A percentile compares a stretch with the other conserved stretches of the same genome.
Conservation (phyloP, 53 echinoderm and acorn worm genomes). For the Holothuria leucospilota region DNA sequence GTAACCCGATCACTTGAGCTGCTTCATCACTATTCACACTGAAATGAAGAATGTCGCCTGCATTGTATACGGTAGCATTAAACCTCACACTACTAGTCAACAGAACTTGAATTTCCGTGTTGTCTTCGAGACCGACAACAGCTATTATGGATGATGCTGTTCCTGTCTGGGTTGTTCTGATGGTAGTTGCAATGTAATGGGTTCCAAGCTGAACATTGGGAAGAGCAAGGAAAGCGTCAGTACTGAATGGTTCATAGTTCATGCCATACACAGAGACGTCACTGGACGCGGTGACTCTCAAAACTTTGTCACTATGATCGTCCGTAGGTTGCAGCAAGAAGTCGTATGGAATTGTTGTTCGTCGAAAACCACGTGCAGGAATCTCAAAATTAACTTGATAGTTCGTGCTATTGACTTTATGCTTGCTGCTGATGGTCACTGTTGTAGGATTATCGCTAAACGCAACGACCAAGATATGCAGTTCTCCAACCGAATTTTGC, state of each 20-base stretch:
- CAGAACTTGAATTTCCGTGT: slow-evolving; percentile 46
- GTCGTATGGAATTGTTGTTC: slow-evolving; percentile 40
- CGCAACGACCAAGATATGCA: slow-evolving; percentile 56
- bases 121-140: neutral
- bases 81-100: slow-evolving; percentile 52
- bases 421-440: slow-evolving; percentile 41
- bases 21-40: slow-evolving; percentile 36
- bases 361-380: slow-evolving; percentile 52
- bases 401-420: neutral
- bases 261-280: slow-evolving; percentile 69
- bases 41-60: slow-evolving; percentile 60
- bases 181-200: slow-evolving; percentile 54
- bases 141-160: neutral
- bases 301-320: slow-evolving; percentile 33
- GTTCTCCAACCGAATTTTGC: neutral
- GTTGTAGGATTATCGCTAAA: slow-evolving; percentile 36
- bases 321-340: slow-evolving; percentile 4
- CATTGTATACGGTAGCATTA: slow-evolving; percentile 42
- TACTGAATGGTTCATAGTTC: slow-evolving; percentile 38
- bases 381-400: slow-evolving; percentile 36
- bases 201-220: slow-evolving; percentile 57
- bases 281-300: slow-evolving; percentile 55
- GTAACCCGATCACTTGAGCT: slow-evolving; percentile 35
- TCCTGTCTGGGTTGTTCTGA: neutral
- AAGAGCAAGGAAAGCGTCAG: slow-evolving; percentile 69